phyloP scores from a whole-genome alignment of 2,888 invertebrate genomes.

The Zaprionus bogoriensis region DNA sequence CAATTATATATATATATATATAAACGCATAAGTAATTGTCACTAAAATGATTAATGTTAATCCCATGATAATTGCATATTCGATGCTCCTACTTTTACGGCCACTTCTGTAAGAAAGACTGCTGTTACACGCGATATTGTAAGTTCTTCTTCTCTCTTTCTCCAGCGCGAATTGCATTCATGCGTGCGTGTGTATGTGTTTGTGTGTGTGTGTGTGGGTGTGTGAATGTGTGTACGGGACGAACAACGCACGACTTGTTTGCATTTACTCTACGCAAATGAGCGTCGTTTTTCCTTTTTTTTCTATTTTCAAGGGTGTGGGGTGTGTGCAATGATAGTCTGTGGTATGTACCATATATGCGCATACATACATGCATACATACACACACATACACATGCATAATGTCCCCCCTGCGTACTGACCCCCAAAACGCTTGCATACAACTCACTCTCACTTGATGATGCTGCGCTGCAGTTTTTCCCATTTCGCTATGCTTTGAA shows the following conservation, averaged over 20 bases:
- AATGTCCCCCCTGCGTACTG: neutral
- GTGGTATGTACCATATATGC: no score
- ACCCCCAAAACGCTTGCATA: slow-evolving; percentile 38
- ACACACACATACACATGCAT: no score
- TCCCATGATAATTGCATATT: neutral
- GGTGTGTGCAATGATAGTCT: slow-evolving; percentile 17
- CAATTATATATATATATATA: no score
- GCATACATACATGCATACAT: no score
- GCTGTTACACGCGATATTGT: slow-evolving; percentile 60
- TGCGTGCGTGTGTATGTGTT: slow-evolving; percentile 51
- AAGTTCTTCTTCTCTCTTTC: slow-evolving; percentile 33
- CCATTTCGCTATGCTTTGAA: slow-evolving; percentile 55
- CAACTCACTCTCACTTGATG: slow-evolving; percentile 70
- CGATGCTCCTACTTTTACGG: slow-evolving; percentile 6
- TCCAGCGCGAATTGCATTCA: slow-evolving; percentile 63
- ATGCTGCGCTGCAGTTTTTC: slow-evolving; percentile 38
- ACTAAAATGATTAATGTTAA: no score
- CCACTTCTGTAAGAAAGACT: slow-evolving; percentile 46
- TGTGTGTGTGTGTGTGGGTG: slow-evolving; percentile 14
- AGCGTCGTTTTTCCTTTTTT: slow-evolving; percentile 54
- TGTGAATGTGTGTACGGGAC: slow-evolving; percentile 32
- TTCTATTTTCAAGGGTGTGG: slow-evolving; percentile 53
- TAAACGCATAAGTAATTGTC: no score
- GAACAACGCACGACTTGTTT: slow-evolving; percentile 63
- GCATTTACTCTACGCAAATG: slow-evolving; percentile 76